phyloP scores from a whole-genome alignment of 2,888 invertebrate genomes.

The Isotomurus palustris region DNA sequence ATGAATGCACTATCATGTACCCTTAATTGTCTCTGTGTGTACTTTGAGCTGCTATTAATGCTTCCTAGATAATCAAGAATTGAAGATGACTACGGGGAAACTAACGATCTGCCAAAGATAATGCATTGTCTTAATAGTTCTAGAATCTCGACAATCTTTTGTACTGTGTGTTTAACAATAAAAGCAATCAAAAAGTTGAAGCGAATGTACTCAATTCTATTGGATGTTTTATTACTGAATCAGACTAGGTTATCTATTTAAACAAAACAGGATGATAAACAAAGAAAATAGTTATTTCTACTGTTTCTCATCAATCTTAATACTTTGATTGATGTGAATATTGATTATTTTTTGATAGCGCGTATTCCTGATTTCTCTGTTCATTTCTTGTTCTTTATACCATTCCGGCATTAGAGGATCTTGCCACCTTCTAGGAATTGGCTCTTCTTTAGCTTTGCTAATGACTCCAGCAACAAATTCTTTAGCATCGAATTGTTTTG shows the following conservation, averaged over 20 bases:
- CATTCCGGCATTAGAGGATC: conserved; percentile 64
- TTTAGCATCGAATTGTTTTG: conserved; percentile 71
- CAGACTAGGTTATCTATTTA: too few relatives aligned
- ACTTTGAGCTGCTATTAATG: too few relatives aligned
- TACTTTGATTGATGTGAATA: conserved; percentile 23
- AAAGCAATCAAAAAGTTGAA: too few relatives aligned
- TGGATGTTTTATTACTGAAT: too few relatives aligned
- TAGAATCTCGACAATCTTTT: background rate
- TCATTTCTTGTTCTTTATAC: conserved; percentile 58
- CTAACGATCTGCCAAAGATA: too few relatives aligned
- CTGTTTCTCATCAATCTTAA: too few relatives aligned
- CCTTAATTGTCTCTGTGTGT: background rate
- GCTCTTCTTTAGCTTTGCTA: conserved; percentile 58
- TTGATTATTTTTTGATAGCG: conserved; percentile 28
- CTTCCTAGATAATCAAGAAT: too few relatives aligned
- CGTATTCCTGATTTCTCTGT: conserved; percentile 17
- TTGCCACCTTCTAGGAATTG: conserved; percentile 52
- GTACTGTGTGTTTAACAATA: background rate
- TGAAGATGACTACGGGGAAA: too few relatives aligned
- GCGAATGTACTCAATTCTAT: too few relatives aligned
- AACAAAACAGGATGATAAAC: too few relatives aligned
- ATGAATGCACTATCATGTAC: background rate
- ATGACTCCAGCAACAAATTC: conserved; percentile 65
- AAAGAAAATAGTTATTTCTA: too few relatives aligned
- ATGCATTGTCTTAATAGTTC: too few relatives aligned